A percentile compares a stretch with the other conserved stretches of the same genome.
phyloP scores from a whole-genome alignment of 2,113 vertebrate species.

The Corythornis madagascariensis region DNA sequence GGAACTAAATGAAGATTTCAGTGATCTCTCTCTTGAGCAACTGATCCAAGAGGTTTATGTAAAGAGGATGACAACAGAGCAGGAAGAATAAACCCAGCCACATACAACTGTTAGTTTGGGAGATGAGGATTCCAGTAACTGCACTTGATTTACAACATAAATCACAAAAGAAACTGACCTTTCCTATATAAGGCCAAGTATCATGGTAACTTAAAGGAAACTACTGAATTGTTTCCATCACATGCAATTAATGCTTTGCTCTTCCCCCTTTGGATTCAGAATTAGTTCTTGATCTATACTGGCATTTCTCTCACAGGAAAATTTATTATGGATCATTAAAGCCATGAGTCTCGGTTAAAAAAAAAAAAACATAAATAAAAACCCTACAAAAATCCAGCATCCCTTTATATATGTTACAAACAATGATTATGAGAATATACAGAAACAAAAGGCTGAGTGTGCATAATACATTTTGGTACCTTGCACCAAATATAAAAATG shows the following conservation, averaged over 20 bases:
- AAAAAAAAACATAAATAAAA: not conserved
- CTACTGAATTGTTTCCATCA: not conserved
- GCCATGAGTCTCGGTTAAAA: not conserved
- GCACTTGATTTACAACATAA: not conserved
- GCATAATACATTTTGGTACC: not conserved
- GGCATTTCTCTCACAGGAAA: slow-evolving; percentile 33
- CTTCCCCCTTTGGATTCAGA: not conserved
- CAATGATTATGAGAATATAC: not conserved
- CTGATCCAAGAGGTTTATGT: not conserved
- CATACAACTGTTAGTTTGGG: not conserved
- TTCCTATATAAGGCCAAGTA: not conserved
- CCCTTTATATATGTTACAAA: not conserved
- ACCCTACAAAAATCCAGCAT: not conserved
- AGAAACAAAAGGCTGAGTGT: not conserved
- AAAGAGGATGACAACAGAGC: not conserved
- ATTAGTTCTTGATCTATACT: slow-evolving; percentile 10
- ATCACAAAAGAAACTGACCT: not conserved
- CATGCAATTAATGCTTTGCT: not conserved
- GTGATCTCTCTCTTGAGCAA: not conserved
- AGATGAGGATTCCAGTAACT: not conserved
- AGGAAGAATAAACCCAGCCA: not conserved
- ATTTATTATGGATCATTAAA: slow-evolving; percentile 51
- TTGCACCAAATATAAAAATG: not conserved
- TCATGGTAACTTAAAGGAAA: not conserved
- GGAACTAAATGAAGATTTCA: not conserved